These are phyloP conservation scores for Sterna hirundo DNA, from an alignment of 2,113 vertebrate species.

Conservation along the genomic window DNA sequence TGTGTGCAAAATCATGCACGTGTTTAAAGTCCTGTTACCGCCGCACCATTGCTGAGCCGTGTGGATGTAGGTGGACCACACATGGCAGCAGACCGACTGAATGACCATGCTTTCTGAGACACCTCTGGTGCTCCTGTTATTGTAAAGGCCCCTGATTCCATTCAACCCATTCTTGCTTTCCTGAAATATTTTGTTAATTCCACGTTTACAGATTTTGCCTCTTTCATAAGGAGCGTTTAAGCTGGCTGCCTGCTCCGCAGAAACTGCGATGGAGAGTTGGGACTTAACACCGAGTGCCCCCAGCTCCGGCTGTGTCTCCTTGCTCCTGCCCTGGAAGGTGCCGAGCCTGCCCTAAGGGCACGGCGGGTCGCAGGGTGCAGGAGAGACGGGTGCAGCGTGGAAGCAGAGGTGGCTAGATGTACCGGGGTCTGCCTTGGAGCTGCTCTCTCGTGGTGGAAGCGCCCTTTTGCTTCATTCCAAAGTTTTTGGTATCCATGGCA, in stretches of 20 bases:
- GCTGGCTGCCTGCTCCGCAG: background rate
- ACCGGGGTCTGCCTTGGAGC: background rate
- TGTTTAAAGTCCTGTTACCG: background rate
- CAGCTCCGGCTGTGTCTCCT: background rate
- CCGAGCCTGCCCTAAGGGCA: background rate
- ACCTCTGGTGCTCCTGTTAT: background rate
- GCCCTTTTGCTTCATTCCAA: background rate
- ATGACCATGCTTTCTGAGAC: background rate
- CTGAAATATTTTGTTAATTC: background rate
- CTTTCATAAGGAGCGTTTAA: background rate
- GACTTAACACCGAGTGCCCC: background rate
- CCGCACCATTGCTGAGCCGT: background rate
- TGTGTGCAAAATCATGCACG: background rate
- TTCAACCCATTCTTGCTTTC: background rate
- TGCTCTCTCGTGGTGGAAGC: background rate
- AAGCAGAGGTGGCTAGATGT: background rate
- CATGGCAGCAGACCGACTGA: background rate
- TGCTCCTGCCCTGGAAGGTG: background rate
- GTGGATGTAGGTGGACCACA: background rate
- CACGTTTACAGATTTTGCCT: background rate
- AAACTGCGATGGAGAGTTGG: background rate
- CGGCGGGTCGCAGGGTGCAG: background rate
- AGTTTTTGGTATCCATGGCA: background rate
- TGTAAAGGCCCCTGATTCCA: background rate
- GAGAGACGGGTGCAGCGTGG: background rate